Evolutionary conservation across 1,140 invertebrate genomes (phyloP).

Genomic region (Eciton burchellii): DNA sequence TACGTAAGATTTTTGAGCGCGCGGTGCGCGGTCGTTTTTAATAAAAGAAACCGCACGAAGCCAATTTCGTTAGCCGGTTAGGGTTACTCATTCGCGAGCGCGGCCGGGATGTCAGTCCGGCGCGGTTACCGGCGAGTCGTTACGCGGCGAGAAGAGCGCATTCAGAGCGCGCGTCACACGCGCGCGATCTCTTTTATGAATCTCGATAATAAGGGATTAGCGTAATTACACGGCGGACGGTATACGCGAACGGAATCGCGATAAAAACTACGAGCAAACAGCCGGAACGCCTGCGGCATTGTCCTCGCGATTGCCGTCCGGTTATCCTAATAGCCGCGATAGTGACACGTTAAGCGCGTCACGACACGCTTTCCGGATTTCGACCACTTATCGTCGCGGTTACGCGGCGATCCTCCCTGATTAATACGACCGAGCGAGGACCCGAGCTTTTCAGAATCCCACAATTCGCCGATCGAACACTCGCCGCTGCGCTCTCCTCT

Average conservation of each 20-base stretch:
- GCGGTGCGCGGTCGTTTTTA: slow-evolving; percentile 35
- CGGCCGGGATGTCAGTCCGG: not conserved
- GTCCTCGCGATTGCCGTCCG: slow-evolving; percentile 21
- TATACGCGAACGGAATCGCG: slow-evolving; percentile 22
- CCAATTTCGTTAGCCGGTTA: slow-evolving; percentile 57
- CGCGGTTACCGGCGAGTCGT: not conserved
- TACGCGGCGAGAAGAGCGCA: slow-evolving; percentile 12
- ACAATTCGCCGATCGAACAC: slow-evolving; percentile 6
- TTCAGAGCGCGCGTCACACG: slow-evolving; percentile 48
- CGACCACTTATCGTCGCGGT: not conserved
- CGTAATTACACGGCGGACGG: slow-evolving; percentile 25
- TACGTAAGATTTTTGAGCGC: slow-evolving; percentile 52
- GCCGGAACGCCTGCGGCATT: slow-evolving; percentile 52
- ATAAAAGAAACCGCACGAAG: slow-evolving; percentile 73
- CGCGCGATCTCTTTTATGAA: slow-evolving; percentile 37
- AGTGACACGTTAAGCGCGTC: slow-evolving; percentile 4
- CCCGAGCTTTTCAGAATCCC: not conserved
- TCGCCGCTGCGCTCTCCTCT: too few species aligned
- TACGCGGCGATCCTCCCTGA: not conserved
- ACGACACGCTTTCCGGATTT: not conserved
- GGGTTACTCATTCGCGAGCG: slow-evolving; percentile 4
- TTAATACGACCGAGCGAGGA: not conserved
- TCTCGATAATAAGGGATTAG: slow-evolving; percentile 46
- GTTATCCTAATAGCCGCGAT: slow-evolving; percentile 24
- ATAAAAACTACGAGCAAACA: slow-evolving; percentile 45